Evolutionary conservation across 2,888 invertebrate genomes (phyloP).

Genomic region (Watsonalla cultraria): DNA sequence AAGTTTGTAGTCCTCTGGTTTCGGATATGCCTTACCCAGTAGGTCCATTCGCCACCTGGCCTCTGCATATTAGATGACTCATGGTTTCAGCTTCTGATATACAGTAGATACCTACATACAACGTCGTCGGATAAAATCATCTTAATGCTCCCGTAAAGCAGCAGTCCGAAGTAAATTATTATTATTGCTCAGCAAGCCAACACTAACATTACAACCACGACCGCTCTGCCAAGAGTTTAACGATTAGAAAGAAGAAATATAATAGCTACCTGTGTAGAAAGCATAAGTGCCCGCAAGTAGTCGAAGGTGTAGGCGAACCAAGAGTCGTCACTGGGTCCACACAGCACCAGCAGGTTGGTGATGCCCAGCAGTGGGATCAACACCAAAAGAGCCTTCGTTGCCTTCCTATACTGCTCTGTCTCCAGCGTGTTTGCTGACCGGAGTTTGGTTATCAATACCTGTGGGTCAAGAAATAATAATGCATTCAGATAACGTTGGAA

Average conservation of each 20-base stretch:
- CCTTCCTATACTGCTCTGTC: slow-evolving; percentile 93
- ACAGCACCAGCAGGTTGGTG: slow-evolving; percentile 91
- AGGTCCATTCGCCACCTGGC: too few relatives aligned
- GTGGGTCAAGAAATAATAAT: slow-evolving; percentile 29
- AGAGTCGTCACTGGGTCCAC: slow-evolving; percentile 88
- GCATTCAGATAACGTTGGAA: not conserved
- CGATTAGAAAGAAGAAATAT: not conserved
- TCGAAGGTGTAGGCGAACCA: slow-evolving; percentile 87
- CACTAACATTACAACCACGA: too few relatives aligned
- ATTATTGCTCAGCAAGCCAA: too few relatives aligned
- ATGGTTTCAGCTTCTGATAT: too few relatives aligned
- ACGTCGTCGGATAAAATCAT: too few relatives aligned
- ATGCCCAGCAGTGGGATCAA: slow-evolving; percentile 95
- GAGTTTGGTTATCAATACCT: slow-evolving; percentile 96
- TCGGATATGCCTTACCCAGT: too few relatives aligned
- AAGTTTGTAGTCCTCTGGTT: too few relatives aligned
- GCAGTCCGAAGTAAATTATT: too few relatives aligned
- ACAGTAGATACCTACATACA: too few relatives aligned
- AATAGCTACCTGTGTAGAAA: slow-evolving; percentile 98
- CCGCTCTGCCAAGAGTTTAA: too few relatives aligned
- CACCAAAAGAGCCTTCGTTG: slow-evolving; percentile 93
- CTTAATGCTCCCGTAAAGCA: too few relatives aligned
- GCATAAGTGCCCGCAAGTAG: slow-evolving; percentile 87
- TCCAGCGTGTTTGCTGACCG: slow-evolving; percentile 94
- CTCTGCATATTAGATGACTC: too few relatives aligned